These are phyloP conservation scores for Apodemia duryi DNA, from an alignment of 2,888 invertebrate genomes.

Conservation along the genomic window DNA sequence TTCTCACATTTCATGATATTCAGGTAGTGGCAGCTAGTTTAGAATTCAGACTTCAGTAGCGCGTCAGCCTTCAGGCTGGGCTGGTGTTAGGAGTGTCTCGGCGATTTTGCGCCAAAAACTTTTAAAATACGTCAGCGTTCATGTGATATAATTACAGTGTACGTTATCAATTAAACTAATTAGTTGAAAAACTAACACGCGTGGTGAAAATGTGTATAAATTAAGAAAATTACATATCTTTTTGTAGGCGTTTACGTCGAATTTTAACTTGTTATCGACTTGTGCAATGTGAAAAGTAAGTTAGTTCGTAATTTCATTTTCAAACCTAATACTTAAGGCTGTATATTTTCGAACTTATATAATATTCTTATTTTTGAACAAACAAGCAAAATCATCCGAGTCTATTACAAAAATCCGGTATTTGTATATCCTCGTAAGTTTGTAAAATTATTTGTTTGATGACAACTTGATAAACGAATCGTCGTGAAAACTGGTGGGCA, in stretches of 20 bases:
- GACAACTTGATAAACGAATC: too few relatives aligned
- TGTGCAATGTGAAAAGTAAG: slow-evolving; percentile 10
- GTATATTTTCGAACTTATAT: background rate
- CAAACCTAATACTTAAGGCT: background rate
- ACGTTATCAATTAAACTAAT: slow-evolving; percentile 9
- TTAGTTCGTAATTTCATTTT: background rate
- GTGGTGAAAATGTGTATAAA: slow-evolving; percentile 8
- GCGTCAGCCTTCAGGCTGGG: slow-evolving; percentile 5
- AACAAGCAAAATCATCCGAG: too few relatives aligned
- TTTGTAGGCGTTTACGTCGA: slow-evolving; percentile 1
- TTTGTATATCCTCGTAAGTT: too few relatives aligned
- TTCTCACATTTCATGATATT: slow-evolving; percentile 1
- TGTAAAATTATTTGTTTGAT: too few relatives aligned
- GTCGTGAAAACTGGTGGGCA: too few relatives aligned
- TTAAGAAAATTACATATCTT: background rate
- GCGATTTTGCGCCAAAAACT: slow-evolving; percentile 11
- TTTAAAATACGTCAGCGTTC: background rate
- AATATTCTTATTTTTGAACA: too few relatives aligned
- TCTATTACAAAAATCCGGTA: too few relatives aligned
- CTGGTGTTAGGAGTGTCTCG: background rate
- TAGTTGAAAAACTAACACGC: slow-evolving; percentile 6
- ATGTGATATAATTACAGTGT: slow-evolving; percentile 12
- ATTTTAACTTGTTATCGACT: background rate
- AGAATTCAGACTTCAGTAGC: background rate
- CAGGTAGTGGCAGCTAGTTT: background rate